Evolutionary conservation across 2,888 invertebrate species (phyloP).

Genomic region (Hypsopygia costalis): DNA sequence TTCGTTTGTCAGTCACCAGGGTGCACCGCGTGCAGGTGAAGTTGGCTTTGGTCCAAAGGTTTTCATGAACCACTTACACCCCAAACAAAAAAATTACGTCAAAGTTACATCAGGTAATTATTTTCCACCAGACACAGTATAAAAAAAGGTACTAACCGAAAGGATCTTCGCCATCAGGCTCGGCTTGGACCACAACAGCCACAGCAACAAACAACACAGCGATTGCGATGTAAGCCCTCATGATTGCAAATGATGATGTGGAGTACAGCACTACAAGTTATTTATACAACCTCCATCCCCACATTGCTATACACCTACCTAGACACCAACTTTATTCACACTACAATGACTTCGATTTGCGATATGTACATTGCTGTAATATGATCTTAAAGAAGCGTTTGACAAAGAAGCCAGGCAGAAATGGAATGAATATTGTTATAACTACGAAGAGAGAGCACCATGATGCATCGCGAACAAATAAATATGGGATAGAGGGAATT

Average conservation of each 20-base stretch:
- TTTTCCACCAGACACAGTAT: too few species aligned
- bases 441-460: not conserved
- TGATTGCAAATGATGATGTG: slow-evolving; percentile 1
- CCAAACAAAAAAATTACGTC: too few species aligned
- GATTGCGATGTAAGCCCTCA: slow-evolving; percentile 1
- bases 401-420: not conserved
- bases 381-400: too few species aligned
- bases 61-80: too few species aligned
- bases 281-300: slow-evolving; percentile 7
- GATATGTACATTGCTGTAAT: not conserved
- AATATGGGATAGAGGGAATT: slow-evolving; percentile 9
- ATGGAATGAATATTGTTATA: not conserved
- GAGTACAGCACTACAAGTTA: not conserved
- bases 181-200: not conserved
- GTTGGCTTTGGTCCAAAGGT: too few species aligned
- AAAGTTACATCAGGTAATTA: too few species aligned
- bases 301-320: not conserved
- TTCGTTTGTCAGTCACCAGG: too few species aligned
- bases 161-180: not conserved
- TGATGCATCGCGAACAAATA: slow-evolving; percentile 1
- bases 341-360: not conserved
- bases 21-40: too few species aligned
- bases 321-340: not conserved
- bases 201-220: not conserved
- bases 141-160: slow-evolving; percentile 1